Evolutionary conservation across 2,888 invertebrate species (phyloP).

Genomic region (Macrophya annulata): DNA sequence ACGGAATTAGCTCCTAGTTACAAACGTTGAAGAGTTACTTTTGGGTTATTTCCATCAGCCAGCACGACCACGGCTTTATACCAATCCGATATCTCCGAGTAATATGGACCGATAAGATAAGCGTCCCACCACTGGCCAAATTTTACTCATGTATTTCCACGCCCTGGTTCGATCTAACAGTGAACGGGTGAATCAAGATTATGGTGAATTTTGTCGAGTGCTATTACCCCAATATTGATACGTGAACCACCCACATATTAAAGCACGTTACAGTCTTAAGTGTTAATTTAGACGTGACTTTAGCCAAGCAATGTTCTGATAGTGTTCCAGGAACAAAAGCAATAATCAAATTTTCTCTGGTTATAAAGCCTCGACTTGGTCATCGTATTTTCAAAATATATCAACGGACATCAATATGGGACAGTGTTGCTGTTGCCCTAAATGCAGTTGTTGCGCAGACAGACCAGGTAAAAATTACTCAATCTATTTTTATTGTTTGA

Average conservation of each 20-base stretch:
- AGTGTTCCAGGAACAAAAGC: not conserved
- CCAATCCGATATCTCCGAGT: conserved; percentile 17
- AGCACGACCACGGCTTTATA: conserved; percentile 26
- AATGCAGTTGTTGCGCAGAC: not conserved
- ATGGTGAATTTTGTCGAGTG: not conserved
- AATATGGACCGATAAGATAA: conserved; percentile 27
- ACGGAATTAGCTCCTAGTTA: not conserved
- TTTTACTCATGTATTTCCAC: not conserved
- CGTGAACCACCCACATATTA: not conserved
- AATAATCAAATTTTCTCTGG: not conserved
- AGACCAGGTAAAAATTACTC: not conserved
- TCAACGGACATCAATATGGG: not conserved
- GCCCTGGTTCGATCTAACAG: not conserved
- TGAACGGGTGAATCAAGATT: conserved; percentile 7
- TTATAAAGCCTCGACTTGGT: not conserved
- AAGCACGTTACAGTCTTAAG: not conserved
- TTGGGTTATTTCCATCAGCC: not conserved
- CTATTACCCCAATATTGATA: not conserved
- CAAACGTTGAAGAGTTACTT: not conserved
- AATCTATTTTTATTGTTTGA: not conserved
- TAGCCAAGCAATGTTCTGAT: not conserved
- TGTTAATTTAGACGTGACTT: not conserved
- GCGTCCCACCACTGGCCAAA: conserved; percentile 5
- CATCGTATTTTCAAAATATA: not conserved
- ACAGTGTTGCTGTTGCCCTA: not conserved